Base-by-base conservation (phyloP, 2,888 invertebrate genomes). In the Eurytoma californica region DNA sequence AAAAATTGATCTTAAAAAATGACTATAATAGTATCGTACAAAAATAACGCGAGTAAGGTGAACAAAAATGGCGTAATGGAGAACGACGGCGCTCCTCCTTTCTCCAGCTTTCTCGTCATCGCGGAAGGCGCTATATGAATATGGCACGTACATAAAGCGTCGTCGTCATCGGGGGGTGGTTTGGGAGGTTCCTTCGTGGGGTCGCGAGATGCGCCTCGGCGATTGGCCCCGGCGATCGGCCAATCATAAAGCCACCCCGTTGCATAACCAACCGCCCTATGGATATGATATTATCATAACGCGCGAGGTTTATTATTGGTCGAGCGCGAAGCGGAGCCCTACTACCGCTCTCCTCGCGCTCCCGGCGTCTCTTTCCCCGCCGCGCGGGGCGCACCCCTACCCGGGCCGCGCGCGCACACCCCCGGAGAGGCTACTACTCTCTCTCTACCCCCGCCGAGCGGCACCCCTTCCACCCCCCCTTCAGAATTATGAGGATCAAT, bases 221-320 rank as follows among this genome's bases (percentile, higher is more conserved):
- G 39, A 80, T 80, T 80, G 80, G 80, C n/a, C 68, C 30, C 5
- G 4, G 4, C 63, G 57, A 51, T 57, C 84, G 83, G 83, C 90
- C 90, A 90, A 90, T 90, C 87, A 87, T 86, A 85, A 85, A 82
- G 84, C 85, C 75, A 67, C 28, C 49, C 61, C 49, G 75, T 67
- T 60, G 60, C 66, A 75, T 72, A 75, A 70, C 88, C 88, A 84
- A 85, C 84, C 84, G 82, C 85, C 84, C 86, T 88, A 88, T 88
- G 88, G 88, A 89, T 89, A 90, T 90, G 88, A 90, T 89, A 89
- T 90, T 89, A 90, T 90, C 89, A 90, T 90, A 90, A 89, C 87
- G 86, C 86, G 86, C 84, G 85, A 82, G 86, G 85, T 86, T 88
- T 89, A 89, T 90, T 90, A 90, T 90, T 90, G 90, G 90, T 89